Percentiles rank a stretch among this genome's conserved stretches.
Conservation (phyloP, 2,113 vertebrate genomes). For the Todiramphus saurophagus region DNA sequence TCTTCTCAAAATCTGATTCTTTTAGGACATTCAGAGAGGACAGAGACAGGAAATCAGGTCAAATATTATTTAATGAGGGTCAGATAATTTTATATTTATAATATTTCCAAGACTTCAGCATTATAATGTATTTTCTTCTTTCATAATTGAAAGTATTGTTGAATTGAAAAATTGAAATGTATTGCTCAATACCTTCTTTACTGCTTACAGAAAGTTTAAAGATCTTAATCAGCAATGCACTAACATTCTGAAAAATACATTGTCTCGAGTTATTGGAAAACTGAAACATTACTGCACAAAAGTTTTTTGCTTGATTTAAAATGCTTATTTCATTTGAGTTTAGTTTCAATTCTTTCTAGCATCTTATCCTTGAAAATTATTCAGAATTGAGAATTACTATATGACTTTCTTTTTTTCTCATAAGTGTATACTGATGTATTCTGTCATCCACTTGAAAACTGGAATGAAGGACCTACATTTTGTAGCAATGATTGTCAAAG, state of each 20-base stretch:
- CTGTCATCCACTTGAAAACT: neutral
- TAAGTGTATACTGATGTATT: neutral
- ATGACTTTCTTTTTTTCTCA: neutral
- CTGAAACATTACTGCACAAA: neutral
- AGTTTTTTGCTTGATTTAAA: neutral
- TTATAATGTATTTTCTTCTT: neutral
- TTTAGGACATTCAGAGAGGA: neutral
- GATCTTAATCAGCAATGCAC: neutral
- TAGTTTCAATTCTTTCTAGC: neutral
- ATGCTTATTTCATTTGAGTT: neutral
- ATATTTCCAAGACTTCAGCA: neutral
- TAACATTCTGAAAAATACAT: neutral
- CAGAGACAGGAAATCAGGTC: neutral
- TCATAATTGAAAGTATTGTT: neutral
- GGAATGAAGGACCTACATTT: fast-evolving
- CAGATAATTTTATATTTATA: neutral
- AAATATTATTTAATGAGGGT: neutral
- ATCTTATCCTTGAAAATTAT: neutral
- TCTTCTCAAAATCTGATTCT: neutral
- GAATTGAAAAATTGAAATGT: neutral
- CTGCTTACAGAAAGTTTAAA: neutral
- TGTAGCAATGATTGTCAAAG: neutral
- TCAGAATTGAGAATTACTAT: neutral
- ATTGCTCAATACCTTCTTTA: neutral
- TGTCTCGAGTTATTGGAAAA: neutral